These are phyloP conservation scores for Mesochorus sp. DNA, from an alignment of 2,888 invertebrate genomes.

Conservation along the genomic window DNA sequence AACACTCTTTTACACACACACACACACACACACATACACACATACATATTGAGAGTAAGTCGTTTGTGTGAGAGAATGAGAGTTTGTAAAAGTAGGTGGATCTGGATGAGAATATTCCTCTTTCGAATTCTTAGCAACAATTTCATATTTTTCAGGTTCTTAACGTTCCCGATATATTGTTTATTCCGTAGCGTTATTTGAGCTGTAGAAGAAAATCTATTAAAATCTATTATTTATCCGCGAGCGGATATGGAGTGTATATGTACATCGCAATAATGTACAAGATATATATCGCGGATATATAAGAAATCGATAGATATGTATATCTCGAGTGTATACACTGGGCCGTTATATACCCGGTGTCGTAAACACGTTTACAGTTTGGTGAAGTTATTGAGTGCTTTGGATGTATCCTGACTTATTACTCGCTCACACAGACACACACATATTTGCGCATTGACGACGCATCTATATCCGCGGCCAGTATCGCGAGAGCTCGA, in stretches of 20 bases:
- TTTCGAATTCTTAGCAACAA: too few species aligned
- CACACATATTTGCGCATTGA: slow-evolving; percentile 39
- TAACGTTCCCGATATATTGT: too few species aligned
- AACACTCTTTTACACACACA: neutral
- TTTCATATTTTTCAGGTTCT: too few species aligned
- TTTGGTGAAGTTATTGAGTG: slow-evolving; percentile 16
- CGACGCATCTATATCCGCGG: neutral
- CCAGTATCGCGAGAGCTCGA: too few species aligned
- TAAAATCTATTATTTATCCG: too few species aligned
- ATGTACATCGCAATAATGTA: too few species aligned
- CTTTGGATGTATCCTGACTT: slow-evolving; percentile 6
- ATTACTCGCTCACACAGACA: neutral
- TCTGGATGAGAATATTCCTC: too few species aligned
- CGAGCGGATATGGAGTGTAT: too few species aligned
- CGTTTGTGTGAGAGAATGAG: too few species aligned
- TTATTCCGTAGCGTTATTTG: too few species aligned
- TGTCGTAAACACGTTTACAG: slow-evolving; percentile 56
- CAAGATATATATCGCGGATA: neutral
- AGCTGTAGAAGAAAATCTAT: too few species aligned
- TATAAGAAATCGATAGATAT: neutral
- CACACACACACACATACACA: neutral
- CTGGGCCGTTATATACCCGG: neutral
- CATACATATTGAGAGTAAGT: neutral
- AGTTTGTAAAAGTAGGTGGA: too few species aligned
- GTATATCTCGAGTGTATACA: neutral